phyloP scores from a whole-genome alignment of 2,113 vertebrate genomes.

The Sapayoa aenigma region DNA sequence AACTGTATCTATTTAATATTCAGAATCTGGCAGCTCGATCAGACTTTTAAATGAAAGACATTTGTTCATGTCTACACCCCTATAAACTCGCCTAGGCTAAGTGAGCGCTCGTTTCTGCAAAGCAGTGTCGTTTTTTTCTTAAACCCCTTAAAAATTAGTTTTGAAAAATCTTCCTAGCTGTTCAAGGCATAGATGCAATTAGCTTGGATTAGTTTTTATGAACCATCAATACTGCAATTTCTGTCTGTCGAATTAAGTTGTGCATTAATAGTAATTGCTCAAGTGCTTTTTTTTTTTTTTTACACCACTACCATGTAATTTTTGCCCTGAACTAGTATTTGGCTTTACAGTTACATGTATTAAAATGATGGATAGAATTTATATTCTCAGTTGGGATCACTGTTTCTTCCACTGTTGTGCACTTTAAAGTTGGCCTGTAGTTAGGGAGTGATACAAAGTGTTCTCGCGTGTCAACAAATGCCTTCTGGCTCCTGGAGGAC shows the following conservation, averaged over 20 bases:
- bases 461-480: background rate
- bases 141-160: slow-evolving; percentile 17
- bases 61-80: background rate
- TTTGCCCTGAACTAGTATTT: background rate
- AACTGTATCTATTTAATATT: background rate
- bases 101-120: background rate
- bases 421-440: background rate
- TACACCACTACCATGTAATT: fast-evolving
- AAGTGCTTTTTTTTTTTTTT: background rate
- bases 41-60: background rate
- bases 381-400: background rate
- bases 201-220: background rate
- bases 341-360: background rate
- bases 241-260: background rate
- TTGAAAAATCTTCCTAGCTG: slow-evolving; percentile 4
- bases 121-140: background rate
- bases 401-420: background rate
- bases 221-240: background rate
- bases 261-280: background rate
- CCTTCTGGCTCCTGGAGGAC: background rate
- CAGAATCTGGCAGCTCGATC: background rate
- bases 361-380: background rate
- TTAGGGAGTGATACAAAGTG: background rate
- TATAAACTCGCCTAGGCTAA: background rate
- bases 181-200: slow-evolving; percentile 11